Evolutionary conservation across 2,113 vertebrate species (phyloP).

Genomic region (Zingel zingel): DNA sequence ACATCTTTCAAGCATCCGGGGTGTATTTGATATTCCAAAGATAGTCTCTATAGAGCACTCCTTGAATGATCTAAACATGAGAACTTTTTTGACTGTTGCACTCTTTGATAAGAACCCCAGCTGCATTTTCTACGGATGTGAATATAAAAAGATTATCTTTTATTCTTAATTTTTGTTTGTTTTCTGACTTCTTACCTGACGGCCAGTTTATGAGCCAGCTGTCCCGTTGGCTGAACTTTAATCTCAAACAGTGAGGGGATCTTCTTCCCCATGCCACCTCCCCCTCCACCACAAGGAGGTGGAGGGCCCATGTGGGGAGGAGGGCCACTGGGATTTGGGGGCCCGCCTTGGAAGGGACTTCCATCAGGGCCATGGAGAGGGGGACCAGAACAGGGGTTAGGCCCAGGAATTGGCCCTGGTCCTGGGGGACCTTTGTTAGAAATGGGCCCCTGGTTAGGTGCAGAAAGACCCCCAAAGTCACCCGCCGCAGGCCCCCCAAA

Average conservation of each 20-base stretch:
- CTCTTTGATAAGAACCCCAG: not conserved
- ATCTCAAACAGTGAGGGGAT: slow-evolving; percentile 97
- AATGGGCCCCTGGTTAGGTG: slow-evolving; percentile 72
- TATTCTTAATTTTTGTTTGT: not conserved
- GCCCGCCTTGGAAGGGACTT: slow-evolving; percentile 79
- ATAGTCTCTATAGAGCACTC: no score
- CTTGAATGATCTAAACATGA: no score
- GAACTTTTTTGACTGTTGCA: not conserved
- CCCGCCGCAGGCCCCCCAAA: slow-evolving; percentile 57
- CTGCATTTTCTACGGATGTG: no score
- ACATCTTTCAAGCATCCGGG: not conserved
- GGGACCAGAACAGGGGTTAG: slow-evolving; percentile 70
- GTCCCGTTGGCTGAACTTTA: slow-evolving; percentile 93
- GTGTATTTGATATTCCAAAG: no score
- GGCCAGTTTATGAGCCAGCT: slow-evolving; percentile 93
- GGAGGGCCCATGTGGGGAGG: slow-evolving; percentile 84
- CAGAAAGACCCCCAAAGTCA: slow-evolving; percentile 69
- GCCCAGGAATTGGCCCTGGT: slow-evolving; percentile 48
- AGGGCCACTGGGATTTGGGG: slow-evolving; percentile 80
- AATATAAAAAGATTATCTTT: not conserved
- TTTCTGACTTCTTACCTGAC: slow-evolving; percentile 84
- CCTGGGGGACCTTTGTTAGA: slow-evolving; percentile 66
- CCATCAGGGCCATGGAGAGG: slow-evolving; percentile 80
- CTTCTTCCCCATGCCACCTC: slow-evolving; percentile 84
- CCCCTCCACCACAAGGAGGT: slow-evolving; percentile 80